phyloP scores from a whole-genome alignment of 64 coral and sea anemone genomes.

The Montipora sp. region DNA sequence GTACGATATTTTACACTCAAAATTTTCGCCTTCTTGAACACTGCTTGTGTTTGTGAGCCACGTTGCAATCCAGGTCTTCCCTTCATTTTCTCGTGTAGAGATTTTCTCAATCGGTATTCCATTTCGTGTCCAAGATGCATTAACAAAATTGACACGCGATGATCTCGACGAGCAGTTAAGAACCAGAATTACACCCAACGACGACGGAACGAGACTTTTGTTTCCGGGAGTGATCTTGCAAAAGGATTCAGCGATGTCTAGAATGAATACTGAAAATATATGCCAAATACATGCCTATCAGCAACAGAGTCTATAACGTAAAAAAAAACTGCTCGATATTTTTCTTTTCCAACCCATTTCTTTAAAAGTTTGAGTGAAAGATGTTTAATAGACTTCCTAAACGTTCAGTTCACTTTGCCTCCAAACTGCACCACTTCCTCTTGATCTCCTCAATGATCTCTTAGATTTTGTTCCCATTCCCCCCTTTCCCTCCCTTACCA shows the following conservation, averaged over 20 bases:
- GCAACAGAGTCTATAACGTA: too few relatives aligned
- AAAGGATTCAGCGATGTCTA: neutral
- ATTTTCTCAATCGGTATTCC: neutral
- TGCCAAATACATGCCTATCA: too few relatives aligned
- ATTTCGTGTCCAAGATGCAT: neutral
- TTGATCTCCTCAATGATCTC: too few relatives aligned
- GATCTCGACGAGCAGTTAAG: neutral
- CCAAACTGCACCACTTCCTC: too few relatives aligned
- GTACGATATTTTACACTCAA: neutral
- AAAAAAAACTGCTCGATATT: too few relatives aligned
- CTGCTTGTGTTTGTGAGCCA: neutral
- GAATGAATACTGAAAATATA: too few relatives aligned
- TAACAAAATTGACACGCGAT: neutral
- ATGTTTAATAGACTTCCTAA: too few relatives aligned
- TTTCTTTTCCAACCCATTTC: too few relatives aligned
- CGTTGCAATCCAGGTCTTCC: neutral
- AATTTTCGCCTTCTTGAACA: neutral
- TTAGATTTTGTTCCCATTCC: too few relatives aligned
- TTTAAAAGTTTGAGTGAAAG: too few relatives aligned
- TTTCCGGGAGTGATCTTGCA: neutral
- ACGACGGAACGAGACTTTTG: neutral
- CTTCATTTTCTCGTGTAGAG: neutral
- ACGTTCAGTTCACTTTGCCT: too few relatives aligned
- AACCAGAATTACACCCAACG: neutral
- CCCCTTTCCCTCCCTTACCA: too few relatives aligned